Percentiles rank a stretch among this genome's conserved stretches.
Evolutionary conservation across 2,797 vertebrate genomes (phyloP).

Genomic region (Manis crassicaudata): DNA sequence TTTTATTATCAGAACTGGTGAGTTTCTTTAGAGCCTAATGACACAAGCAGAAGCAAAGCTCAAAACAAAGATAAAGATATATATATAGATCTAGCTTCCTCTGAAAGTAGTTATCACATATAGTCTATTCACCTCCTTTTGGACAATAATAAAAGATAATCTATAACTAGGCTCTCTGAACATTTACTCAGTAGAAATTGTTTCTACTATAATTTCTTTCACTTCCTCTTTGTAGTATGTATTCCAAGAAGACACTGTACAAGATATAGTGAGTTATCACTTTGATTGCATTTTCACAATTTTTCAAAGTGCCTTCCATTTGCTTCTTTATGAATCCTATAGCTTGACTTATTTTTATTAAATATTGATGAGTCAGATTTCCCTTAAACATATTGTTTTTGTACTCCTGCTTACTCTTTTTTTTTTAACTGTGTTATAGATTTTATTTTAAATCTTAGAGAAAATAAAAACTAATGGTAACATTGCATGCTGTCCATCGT

Average conservation of each 20-base stretch:
- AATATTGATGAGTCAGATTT: background rate
- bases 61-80: slow-evolving; percentile 1
- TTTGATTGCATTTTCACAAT: slow-evolving; percentile 61
- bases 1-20: background rate
- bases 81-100: background rate
- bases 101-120: slow-evolving; percentile 9
- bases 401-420: background rate
- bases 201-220: background rate
- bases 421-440: background rate
- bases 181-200: background rate
- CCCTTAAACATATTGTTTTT: background rate
- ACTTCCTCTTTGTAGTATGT: background rate
- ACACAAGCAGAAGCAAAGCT: background rate
- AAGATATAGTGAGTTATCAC: slow-evolving; percentile 49
- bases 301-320: background rate
- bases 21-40: background rate
- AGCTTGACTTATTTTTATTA: slow-evolving; percentile 35
- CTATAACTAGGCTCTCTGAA: background rate
- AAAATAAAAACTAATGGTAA: slow-evolving; percentile 22
- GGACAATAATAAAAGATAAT: background rate
- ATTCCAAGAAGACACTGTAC: background rate
- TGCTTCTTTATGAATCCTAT: slow-evolving; percentile 27
- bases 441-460: slow-evolving; percentile 45
- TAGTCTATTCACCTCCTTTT: slow-evolving; percentile 1
- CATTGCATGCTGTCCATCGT: background rate